Base-by-base conservation (phyloP, 2,797 vertebrate genomes). In the Delichon dasypus region DNA sequence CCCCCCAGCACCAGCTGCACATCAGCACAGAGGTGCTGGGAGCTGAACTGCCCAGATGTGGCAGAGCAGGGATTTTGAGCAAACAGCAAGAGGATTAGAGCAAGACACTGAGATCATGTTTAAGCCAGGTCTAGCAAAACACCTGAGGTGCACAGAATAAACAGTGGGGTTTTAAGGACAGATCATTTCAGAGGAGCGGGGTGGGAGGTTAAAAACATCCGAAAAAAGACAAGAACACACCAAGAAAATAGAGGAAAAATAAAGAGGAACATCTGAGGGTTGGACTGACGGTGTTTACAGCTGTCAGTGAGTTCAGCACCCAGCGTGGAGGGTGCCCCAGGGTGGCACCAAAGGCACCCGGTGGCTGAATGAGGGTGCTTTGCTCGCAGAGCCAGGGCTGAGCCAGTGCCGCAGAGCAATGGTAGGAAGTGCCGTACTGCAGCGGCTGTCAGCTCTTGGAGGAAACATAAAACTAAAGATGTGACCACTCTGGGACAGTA, bases 381-480 rank as follows among this genome's bases (percentile, higher is more conserved):
- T 73, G 60, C 70, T 66, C 19, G 0, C 0, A 0, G 64, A 70
- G 77, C 36, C 55, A 40, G 82, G 27, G 53, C 85, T 40, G 85
- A 85, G 75, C 53, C 0, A 0, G 29, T 77, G 82, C 87, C 0
- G 4, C 87, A 55, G 29, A 60, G 89, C 82, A 32, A 26, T 18
- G 64, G 80, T 88, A 93, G 92, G 88, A 96, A 95, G 80, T 54
- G 83, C 88, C 0, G 12, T 66, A 40, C 74, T 82, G 64, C 84
- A 85, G 60, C 53, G 84, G 71, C 65, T 89, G 86, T 95, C 94
- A 95, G 23, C 73, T 90, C 85, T 71, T 42, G 85, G 94, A 97
- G 92, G 94, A 96, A 97, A 95, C 48, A 96, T 97, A 96, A 97
- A 97, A 97, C 92, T 86, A 81, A 94, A 93, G 96, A 94, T 95